Evolutionary conservation across 2,888 invertebrate species (phyloP), one percentile per base, ranked within the genome.

Genomic region (Gryllus longicercus): DNA sequence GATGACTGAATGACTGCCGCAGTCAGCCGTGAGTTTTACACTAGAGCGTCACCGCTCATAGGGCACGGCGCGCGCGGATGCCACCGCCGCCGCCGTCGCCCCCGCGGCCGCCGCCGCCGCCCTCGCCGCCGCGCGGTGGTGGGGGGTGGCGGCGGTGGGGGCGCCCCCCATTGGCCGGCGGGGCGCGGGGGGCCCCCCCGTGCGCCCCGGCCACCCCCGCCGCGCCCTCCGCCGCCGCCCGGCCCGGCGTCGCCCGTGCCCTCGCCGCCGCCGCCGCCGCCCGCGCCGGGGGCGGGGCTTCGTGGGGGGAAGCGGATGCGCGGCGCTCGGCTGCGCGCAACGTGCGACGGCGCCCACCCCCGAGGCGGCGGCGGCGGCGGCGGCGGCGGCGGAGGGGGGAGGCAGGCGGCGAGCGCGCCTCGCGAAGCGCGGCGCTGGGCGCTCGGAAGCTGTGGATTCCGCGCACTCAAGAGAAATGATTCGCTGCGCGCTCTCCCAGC

Each of bases 21-120:
- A 78, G 50, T 80, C 80, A 78, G 76, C 78, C 80, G 80, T 80
- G 80, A 63, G 76, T 78, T 80, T 80, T 80, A 80, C 80, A 74
- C 78, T 78, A 63, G 16, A 63, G 16, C 63, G 63, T 63, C 63
- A 63, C 63, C 63, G 63, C 63, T 63, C 63, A 14, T 63, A 63
- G 63, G 63, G 63, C 63, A 63, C 63, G 63, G 63, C 63, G 63
- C 63, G 63, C 77, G 74, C n/a, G 16, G 21, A 51, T 50, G 12
- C 23, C 77, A 38, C 77, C 77, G 23, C 77, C 77, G n/a, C 77
- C 77, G 51, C 51, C 77, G 49, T 49, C 50, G 50, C 5, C 77
- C 50, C 50, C 18, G 16, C 12, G 12, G 50, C 12, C 14, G 16
- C 77, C 77, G n/a, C 50, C 50, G 16, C 77, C 16, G 12, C 51